Conservation (phyloP, 2,888 invertebrate species). For the Osmoderma eremita region DNA sequence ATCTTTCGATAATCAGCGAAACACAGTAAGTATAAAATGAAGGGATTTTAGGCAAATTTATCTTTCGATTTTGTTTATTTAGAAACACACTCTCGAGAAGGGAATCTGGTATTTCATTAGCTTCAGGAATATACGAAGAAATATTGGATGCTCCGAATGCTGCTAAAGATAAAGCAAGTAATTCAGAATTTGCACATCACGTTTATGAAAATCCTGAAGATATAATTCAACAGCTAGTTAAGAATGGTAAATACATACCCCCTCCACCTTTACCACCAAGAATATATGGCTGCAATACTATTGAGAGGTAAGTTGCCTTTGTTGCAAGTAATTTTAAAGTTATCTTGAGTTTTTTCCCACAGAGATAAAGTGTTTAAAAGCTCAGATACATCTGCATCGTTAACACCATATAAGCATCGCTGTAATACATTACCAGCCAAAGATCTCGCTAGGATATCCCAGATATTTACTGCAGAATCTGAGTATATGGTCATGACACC, state of each 20-base stretch:
- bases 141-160: constrained; percentile 65
- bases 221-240: constrained; percentile 55
- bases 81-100: constrained; percentile 60
- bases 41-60: constrained; percentile 23
- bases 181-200: constrained; percentile 50
- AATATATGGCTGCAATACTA: constrained; percentile 50
- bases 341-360: neutral
- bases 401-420: constrained; percentile 54
- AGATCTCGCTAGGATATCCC: constrained; percentile 58
- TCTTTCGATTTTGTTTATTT: constrained; percentile 23
- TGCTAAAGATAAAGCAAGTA: constrained; percentile 32
- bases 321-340: neutral
- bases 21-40: constrained; percentile 46
- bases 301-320: constrained; percentile 48
- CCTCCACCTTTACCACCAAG: constrained; percentile 67
- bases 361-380: constrained; percentile 29
- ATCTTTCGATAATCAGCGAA: constrained; percentile 50
- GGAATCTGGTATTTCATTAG: constrained; percentile 69
- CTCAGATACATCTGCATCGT: constrained; percentile 14
- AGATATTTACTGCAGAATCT: constrained; percentile 56
- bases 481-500: constrained; percentile 61
- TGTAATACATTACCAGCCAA: constrained; percentile 60
- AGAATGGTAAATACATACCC: constrained; percentile 57
- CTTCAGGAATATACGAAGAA: constrained; percentile 77
- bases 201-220: constrained; percentile 64